Conservation (phyloP, 2,113 vertebrate genomes). For the Gobio gobio region DNA sequence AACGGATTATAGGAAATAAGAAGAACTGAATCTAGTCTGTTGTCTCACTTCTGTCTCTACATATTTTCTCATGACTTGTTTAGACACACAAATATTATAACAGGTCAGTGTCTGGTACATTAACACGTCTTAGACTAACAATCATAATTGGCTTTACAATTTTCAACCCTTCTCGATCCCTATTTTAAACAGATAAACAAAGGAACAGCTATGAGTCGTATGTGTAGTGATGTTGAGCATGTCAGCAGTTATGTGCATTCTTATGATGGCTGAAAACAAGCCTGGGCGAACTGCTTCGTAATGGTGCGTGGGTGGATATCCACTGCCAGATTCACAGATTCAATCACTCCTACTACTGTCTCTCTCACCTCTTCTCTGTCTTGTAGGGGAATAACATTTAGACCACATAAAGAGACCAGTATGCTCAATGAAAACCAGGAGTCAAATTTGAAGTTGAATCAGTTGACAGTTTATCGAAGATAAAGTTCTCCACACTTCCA, state of each 20-base stretch:
- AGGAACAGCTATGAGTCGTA: not conserved
- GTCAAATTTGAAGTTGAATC: no score
- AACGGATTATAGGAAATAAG: not conserved
- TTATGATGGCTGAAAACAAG: constrained; percentile 35
- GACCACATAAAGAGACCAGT: no score
- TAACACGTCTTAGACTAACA: not conserved
- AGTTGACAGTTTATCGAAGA: no score
- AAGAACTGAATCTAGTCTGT: not conserved
- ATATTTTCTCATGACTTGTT: not conserved
- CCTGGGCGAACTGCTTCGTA: constrained; percentile 30
- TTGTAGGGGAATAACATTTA: no score
- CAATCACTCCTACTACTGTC: not conserved
- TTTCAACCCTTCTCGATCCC: not conserved
- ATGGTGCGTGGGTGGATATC: constrained; percentile 50
- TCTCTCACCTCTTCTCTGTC: constrained; percentile 30
- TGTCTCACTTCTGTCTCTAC: not conserved
- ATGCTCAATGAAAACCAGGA: no score
- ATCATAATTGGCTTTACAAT: not conserved
- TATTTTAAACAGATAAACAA: not conserved
- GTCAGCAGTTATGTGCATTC: constrained; percentile 26
- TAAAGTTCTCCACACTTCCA: no score
- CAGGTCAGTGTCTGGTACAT: not conserved
- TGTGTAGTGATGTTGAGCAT: constrained; percentile 22
- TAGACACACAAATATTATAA: not conserved
- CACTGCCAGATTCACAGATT: constrained; percentile 37